Base-by-base conservation (phyloP, 2,888 invertebrate genomes). In the Empis livida region DNA sequence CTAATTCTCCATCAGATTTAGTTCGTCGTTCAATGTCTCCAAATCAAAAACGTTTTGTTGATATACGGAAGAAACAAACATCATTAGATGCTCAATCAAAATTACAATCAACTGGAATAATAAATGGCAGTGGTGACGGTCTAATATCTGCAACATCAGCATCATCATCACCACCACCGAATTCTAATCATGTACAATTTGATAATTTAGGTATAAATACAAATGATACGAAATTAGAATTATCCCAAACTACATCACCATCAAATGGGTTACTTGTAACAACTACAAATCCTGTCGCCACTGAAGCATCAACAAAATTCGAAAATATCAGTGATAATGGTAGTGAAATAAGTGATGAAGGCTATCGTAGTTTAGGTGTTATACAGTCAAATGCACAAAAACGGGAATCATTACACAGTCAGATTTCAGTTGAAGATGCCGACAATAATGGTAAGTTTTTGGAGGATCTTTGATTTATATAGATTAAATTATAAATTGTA, bases 331-430 rank as follows among this genome's bases (percentile, higher is more conserved):
- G 85, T 46, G 85, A 87, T 62, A 85, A 86, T 56, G 84, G 86
- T 10, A 86, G 86, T 48, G 87, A 88, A 63, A 84, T 87, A 20
- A 87, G 86, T 23, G 88, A 88, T 64, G 88, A 88, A 60, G 88
- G 88, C 0, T 88, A 88, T 65, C 77, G 87, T 58, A 87, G 87
- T 61, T 68, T 87, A 58, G 86, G 86, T 0, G 75, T 85, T 42
- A 79, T 79, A 40, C 77, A 78, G 51, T 70, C 74, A 45, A 63
- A 57, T 49, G 63, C 73, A 3, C 73, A 73, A 52, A 79, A 82
- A 54, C 71, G 81, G 59, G 76, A 79, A 54, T 81, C 82, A 48
- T 69, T 82, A 57, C 79, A 81, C 63, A 82, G 81, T 70, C 82
- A 83, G 68, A 78, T 79, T 55, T 82, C 82, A 20, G 75, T 78